Conservation (phyloP, 2,797 vertebrate species). For the Botia kubotai region DNA sequence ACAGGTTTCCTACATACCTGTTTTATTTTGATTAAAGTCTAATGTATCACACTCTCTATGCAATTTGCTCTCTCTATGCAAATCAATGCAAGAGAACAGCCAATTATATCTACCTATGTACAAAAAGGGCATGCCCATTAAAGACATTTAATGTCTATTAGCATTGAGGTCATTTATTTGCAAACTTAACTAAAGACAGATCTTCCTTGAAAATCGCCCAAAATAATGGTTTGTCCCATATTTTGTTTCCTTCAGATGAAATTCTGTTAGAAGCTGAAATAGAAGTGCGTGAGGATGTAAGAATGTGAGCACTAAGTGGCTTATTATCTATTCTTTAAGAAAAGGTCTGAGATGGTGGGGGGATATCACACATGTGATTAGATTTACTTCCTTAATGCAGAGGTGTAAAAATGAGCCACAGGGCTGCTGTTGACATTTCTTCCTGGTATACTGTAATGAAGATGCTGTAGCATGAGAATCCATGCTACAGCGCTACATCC, state of each 20-base stretch:
- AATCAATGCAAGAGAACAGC: too few relatives aligned
- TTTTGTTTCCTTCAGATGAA: not conserved
- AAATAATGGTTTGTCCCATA: not conserved
- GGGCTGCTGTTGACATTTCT: not conserved
- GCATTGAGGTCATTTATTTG: not conserved
- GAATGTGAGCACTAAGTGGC: not conserved
- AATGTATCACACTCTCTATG: too few relatives aligned
- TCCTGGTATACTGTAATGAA: not conserved
- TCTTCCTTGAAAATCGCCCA: not conserved
- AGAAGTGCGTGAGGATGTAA: not conserved
- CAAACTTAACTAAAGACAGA: not conserved
- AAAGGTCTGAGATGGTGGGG: not conserved
- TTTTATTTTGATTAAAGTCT: too few relatives aligned
- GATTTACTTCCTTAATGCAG: not conserved
- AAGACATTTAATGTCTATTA: not conserved
- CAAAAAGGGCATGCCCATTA: too few relatives aligned
- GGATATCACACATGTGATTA: constrained; percentile 24
- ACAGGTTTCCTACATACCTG: too few relatives aligned
- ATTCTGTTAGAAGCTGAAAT: not conserved
- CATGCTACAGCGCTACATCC: too few relatives aligned
- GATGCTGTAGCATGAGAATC: too few relatives aligned
- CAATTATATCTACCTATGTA: too few relatives aligned
- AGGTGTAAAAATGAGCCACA: not conserved
- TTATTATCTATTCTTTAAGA: not conserved
- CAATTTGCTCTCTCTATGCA: too few relatives aligned